Base-by-base conservation (phyloP, 2,797 vertebrate species). In the Lates japonicus region DNA sequence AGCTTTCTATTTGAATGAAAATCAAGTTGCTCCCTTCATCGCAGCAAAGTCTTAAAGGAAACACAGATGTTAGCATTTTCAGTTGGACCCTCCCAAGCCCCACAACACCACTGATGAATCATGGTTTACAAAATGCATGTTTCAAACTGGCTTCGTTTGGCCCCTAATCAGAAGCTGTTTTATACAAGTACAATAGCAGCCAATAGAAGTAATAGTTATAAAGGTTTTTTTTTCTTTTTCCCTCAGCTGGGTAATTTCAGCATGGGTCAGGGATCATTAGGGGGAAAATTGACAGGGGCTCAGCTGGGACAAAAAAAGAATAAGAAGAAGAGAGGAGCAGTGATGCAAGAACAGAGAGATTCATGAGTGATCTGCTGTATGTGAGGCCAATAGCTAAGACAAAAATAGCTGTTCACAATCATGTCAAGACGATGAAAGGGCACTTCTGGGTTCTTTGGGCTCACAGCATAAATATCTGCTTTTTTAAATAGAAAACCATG, bases 1-100 rank as follows among this genome's bases (percentile, higher is more conserved):
- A 74, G 78, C 81, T 84, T 89, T 85, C 82, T 90, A 87, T 88
- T 87, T 88, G 87, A 92, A 90, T 93, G 83, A 90, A 91, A 89
- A 93, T 93, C 84, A 91, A 79, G 75, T 63, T 62, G 52, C 84
- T 85, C 63, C 51, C 81, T 88, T 92, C 89, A 87, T 85, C 90
- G 85, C 90, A 78, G 76, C 78, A 76, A 81, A 74, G 76, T 82
- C 90, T 88, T 76, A 52, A 61, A 85, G 90, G 90, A 90, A 82
- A 88, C 81, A 75, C 48, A 62, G 82, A 90, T 78, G 82, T 88
- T 90, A 88, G 81, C 82, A 81, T 91, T 85, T 86, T 84, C 52
- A 82, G 82, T 88, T 82, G 72, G 80, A 74, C 39, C 8, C 33
- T 5, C 4, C 13, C 7, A 49, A 7, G 6, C n/a, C 55, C 52